Base-by-base conservation (phyloP, 2,113 vertebrate genomes). In the Sprattus sprattus region DNA sequence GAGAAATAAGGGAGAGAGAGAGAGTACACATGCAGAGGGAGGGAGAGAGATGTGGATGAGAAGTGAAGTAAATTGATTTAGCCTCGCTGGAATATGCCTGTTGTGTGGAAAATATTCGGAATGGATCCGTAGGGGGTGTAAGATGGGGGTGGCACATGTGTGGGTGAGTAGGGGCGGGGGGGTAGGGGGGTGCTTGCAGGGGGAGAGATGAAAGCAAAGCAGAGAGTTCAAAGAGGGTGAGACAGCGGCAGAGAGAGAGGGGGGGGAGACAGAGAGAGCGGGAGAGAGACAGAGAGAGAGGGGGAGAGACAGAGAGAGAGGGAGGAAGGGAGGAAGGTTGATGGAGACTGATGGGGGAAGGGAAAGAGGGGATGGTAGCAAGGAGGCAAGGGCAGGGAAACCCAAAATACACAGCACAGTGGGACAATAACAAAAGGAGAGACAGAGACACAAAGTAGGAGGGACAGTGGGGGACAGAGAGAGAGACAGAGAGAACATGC, bases 51-150 rank as follows among this genome's bases (percentile, higher is more conserved):
- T 44, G 71, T 78, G 71, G 11, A 78, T 32, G 71, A 78, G 28
- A 32, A 78, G 71, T 11, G 28, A 15, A 15, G 28, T 78, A 78
- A 78, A 44, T 25, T 50, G 1, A 54, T 80, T 45, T 25, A 22
- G 86, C 67, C 86, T 57, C 60, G 46, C 64, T 87, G 54, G 75
- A 87, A 83, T 81, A 67, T 87, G 80, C 67, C 86, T 81, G 82
- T 84, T 50, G n/a, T 60, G 49, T 60, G 83, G 71, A 32, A 46
- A 84, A 83, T 81, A 84, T 87, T 81, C 45, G 28, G 67, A 83
- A 45, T 81, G 50, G 71, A 4, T 45, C 82, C 84, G 86, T 45
- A 20, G 82, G 81, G 13, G 22, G 49, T 13, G 2, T n/a, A 71
- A 10, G 13, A 45, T 71, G 39, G 81, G 60, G 49, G 46, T 49